Percentiles rank a stretch among this genome's conserved stretches.
Conservation (phyloP, 2,113 vertebrate genomes). For the Porphyrio hochstetteri region DNA sequence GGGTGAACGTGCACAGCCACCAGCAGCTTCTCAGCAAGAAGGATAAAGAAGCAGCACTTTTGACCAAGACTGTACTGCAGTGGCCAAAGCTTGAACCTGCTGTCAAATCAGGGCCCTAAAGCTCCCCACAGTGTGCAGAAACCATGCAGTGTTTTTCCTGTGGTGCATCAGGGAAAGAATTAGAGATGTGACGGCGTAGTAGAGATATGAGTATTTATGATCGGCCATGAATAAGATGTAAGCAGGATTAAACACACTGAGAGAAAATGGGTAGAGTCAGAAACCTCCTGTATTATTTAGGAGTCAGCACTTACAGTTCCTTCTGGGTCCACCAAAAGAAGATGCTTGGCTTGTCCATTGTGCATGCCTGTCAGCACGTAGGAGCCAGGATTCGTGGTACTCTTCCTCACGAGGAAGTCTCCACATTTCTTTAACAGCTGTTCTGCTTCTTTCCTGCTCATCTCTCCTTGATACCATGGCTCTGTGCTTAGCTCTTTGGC, state of each 20-base stretch:
- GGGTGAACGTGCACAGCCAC: neutral
- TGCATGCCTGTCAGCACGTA: constrained; percentile 97
- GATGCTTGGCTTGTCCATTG: constrained; percentile 91
- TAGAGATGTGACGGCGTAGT: neutral
- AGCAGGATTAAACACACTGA: neutral
- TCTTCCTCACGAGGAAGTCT: constrained; percentile 96
- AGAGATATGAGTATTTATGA: neutral
- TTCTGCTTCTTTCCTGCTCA: constrained; percentile 94
- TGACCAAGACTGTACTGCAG: neutral
- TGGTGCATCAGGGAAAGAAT: neutral
- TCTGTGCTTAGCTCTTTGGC: constrained; percentile 86
- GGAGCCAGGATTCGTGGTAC: constrained; percentile 92
- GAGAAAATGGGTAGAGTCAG: neutral
- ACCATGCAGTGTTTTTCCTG: neutral
- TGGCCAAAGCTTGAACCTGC: neutral
- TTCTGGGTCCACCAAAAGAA: constrained; percentile 94
- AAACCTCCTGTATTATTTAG: neutral
- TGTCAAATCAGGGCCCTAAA: neutral
- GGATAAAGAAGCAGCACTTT: neutral
- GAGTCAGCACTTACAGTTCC: constrained; percentile 85
- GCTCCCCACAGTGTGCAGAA: neutral
- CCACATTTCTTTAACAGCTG: constrained; percentile 88
- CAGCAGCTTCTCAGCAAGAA: neutral
- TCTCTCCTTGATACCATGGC: constrained; percentile 92
- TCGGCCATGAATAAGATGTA: neutral